These are phyloP conservation scores for Nerophis lumbriciformis DNA, from an alignment of 2,113 vertebrate genomes.

Conservation along the genomic window DNA sequence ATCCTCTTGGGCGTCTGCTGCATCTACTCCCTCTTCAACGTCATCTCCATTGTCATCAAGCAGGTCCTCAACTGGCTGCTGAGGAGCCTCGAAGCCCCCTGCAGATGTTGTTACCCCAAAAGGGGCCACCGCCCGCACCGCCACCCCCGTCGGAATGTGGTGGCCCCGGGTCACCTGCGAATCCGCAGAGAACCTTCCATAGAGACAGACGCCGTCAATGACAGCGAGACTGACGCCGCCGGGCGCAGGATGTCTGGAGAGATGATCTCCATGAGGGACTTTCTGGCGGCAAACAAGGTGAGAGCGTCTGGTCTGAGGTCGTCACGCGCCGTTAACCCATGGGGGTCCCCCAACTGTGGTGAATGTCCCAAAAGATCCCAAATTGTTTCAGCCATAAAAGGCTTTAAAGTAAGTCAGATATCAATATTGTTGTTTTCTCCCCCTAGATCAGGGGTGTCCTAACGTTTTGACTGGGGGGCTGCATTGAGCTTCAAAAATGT, in stretches of 20 bases:
- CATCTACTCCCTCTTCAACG: conserved; percentile 96
- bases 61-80: conserved; percentile 95
- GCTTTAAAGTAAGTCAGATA: too few species aligned
- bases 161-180: conserved; percentile 79
- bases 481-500: too few species aligned
- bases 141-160: conserved; percentile 76
- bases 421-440: too few species aligned
- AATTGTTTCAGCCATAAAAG: too few species aligned
- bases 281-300: conserved; percentile 86
- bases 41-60: conserved; percentile 96
- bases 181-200: conserved; percentile 79
- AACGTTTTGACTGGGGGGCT: too few species aligned
- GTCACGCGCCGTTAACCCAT: not conserved
- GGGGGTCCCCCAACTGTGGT: too few species aligned
- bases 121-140: conserved; percentile 60
- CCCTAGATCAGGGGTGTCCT: too few species aligned
- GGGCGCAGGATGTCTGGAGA: conserved; percentile 88
- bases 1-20: conserved; percentile 95
- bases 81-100: conserved; percentile 73
- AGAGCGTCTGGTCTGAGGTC: conserved; percentile 11
- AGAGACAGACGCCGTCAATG: conserved; percentile 81
- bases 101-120: conserved; percentile 72
- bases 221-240: conserved; percentile 80
- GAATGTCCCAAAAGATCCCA: too few species aligned
- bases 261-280: conserved; percentile 95